Evolutionary conservation across 2,888 invertebrate species (phyloP), one percentile per base, ranked within the genome.

Genomic region (Brachyopa scutellaris): DNA sequence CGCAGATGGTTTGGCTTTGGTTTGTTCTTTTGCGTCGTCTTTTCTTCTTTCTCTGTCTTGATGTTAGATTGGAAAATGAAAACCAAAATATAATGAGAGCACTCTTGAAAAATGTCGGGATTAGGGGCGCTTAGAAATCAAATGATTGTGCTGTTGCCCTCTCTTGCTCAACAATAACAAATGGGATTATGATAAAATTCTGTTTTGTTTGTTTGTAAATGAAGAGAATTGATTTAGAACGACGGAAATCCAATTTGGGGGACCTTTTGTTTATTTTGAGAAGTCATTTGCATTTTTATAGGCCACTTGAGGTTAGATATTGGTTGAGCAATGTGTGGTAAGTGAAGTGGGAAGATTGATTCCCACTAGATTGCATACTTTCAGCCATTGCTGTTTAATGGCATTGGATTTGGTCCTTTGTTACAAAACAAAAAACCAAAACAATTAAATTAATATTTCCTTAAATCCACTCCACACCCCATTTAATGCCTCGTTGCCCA

Each of bases 61-160:
- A 15, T 17, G 42, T 49, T n/a, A 64, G 49, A 67, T 29, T 21
- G 9, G 9, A 23, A 38, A 13, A 49, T 51, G 13, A 21, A 45
- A 33, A 61, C 9, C 17, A 4, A 45, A 36, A 51, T n/a, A 31
- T 59, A 51, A 59, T 49, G 49, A 70, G 70, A 61, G 70, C 59
- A 70, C 59, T 70, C 59, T 70, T 29, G 19, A 40, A 40, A 59
- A 26, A 47, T 36, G 15, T 13, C 11, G 21, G 38, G 17, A 61
- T 70, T 70, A 61, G 59, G 70, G 70, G 70, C 70, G 70, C 59
- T 70, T 51, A 42, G 26, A 47, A 59, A 69, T 29, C 11, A 26
- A 49, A 29, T 40, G 29, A 40, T 42, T 40, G 11, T 31, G 40
- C 29, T 40, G 8, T 31, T 15, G 9, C 45, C 11, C 5, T 15